Base-by-base conservation (phyloP, 37 sponge, comb jelly and placozoan genomes). In the Lycopodina hypogea region DNA sequence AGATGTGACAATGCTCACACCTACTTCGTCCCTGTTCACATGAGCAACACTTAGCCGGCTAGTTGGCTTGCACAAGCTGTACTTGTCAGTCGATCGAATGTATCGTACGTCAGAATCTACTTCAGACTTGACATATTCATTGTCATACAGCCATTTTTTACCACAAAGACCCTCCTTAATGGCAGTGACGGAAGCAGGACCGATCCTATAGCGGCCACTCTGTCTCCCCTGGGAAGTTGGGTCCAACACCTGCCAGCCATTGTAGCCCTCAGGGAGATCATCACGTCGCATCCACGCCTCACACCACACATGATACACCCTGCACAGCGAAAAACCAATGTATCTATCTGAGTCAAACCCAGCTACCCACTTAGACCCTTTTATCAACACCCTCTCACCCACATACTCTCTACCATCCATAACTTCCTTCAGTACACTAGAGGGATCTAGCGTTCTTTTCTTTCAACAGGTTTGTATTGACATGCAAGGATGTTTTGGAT, bases 221-320 rank as follows among this genome's bases (percentile, higher is more conserved):
- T 78, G 89, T 57, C 68, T 82, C 0, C 65, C 56, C 50, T 77
- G 72, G 12, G 84, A 79, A 9, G 74, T 83, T 19, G 89, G 69
- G 35, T 88, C 89, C 37, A 88, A 75, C 0, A 84, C 84, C 42
- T 92, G 89, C 93, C 93, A 92, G 22, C 93, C 93, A 64, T 84
- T 81, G 32, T 83, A 84, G 0, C 81, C 86, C 30, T 58, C 19
- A 41, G 86, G 68, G 42, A 92, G 74, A n/a, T 92, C 93, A 42
- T 81, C 79, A 60, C 93, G 61, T 22, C 78, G 50, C 85, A 90
- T 87, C 88, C 91, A 90, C 1, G 85, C 90, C 68, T 94, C 94
- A 6, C 66, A 62, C 88, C 91, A 94, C 36, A 94, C 83, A 81
- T 90, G 94, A 68, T 94, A 94, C 32, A 87, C 65, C 94, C 94